phyloP scores from a whole-genome alignment of 2,113 vertebrate species.

The Psammodynastes pulverulentus region DNA sequence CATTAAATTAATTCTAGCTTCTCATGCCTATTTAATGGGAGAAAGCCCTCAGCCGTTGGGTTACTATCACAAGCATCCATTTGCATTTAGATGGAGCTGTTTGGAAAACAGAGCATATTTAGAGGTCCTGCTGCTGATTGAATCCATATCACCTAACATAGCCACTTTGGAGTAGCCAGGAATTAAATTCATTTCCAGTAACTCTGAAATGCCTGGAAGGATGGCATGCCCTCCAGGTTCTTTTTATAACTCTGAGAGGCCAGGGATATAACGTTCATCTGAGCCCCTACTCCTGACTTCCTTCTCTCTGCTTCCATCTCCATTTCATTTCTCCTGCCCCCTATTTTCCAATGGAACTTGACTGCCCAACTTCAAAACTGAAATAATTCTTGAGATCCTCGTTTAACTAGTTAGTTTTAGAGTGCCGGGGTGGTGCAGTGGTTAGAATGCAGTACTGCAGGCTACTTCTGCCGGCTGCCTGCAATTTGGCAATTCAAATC shows the following conservation, averaged over 20 bases:
- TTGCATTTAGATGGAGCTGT: slow-evolving; percentile 82
- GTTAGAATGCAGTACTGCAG: too few relatives aligned
- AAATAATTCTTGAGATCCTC: not conserved
- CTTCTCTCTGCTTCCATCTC: not conserved
- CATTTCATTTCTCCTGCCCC: not conserved
- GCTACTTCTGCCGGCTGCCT: too few relatives aligned
- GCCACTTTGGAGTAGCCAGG: slow-evolving; percentile 31
- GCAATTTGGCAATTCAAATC: too few relatives aligned
- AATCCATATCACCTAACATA: slow-evolving; percentile 64
- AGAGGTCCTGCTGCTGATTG: slow-evolving; percentile 64
- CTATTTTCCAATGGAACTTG: not conserved
- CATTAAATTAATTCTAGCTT: slow-evolving; percentile 75
- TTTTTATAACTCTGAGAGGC: not conserved
- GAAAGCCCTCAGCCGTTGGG: slow-evolving; percentile 68
- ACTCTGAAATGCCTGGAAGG: not conserved
- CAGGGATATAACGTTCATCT: not conserved
- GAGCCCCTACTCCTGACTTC: slow-evolving; percentile 2
- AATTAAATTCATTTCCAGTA: not conserved
- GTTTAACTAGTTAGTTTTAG: not conserved
- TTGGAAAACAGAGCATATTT: slow-evolving; percentile 52
- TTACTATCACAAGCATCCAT: slow-evolving; percentile 65
- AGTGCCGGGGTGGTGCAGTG: too few relatives aligned
- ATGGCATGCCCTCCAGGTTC: not conserved
- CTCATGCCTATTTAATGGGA: slow-evolving; percentile 72
- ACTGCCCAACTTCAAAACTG: not conserved